Percentiles rank a stretch among this genome's conserved stretches.
phyloP scores from a whole-genome alignment of 2,113 vertebrate genomes.

The Neogobius melanostomus region DNA sequence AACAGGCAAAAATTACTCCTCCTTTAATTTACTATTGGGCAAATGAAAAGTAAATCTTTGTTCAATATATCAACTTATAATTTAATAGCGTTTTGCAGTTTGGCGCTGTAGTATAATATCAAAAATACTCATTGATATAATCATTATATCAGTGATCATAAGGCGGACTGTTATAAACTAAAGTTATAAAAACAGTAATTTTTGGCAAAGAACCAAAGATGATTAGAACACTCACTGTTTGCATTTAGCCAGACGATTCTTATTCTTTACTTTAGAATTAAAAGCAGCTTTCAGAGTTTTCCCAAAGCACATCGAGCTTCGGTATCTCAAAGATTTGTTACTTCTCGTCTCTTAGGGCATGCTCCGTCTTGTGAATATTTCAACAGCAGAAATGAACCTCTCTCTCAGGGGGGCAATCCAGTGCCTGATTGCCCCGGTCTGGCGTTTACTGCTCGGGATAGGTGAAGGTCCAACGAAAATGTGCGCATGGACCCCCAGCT shows the following conservation, averaged over 20 bases:
- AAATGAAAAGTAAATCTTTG: too few relatives aligned
- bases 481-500: conserved; percentile 23
- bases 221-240: neutral
- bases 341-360: conserved; percentile 54
- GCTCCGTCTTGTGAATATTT: conserved; percentile 78
- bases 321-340: conserved; percentile 38
- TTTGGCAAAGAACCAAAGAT: neutral
- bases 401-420: conserved; percentile 73
- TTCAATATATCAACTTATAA: too few relatives aligned
- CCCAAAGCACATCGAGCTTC: conserved; percentile 11
- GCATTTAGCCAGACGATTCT: neutral
- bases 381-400: conserved; percentile 75
- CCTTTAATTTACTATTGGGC: too few relatives aligned
- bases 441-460: conserved; percentile 57
- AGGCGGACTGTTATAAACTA: too few relatives aligned
- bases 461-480: conserved; percentile 22
- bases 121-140: too few relatives aligned
- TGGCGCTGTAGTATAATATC: too few relatives aligned
- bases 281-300: conserved; percentile 23
- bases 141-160: too few relatives aligned
- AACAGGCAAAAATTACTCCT: too few relatives aligned
- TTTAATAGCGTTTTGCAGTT: too few relatives aligned
- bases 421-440: conserved; percentile 60
- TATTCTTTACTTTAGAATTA: neutral
- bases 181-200: too few relatives aligned